These are phyloP conservation scores for Agonopterix alstromeriana DNA, from an alignment of 2,888 invertebrate genomes.

Conservation along the genomic window DNA sequence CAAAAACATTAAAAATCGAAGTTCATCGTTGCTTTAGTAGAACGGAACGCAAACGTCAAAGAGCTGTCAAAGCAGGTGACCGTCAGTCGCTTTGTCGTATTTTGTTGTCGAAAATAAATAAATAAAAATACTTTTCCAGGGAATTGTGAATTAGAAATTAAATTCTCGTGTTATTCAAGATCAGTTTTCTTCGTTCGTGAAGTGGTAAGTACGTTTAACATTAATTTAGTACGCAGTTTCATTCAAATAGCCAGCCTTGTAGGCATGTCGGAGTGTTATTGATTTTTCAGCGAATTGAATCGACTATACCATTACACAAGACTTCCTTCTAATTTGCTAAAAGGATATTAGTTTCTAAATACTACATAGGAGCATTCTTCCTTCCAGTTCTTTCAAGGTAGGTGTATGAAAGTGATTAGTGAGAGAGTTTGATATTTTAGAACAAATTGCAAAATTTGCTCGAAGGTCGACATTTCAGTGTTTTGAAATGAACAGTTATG, in stretches of 20 bases:
- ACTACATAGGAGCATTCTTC: not conserved
- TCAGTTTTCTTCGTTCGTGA: constrained; percentile 16
- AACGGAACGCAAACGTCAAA: not conserved
- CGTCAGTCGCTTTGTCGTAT: constrained; percentile 29
- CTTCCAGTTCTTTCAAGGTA: constrained; percentile 4
- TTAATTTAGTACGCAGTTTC: constrained; percentile 15
- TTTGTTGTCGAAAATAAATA: constrained; percentile 39
- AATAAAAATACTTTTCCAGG: constrained; percentile 31
- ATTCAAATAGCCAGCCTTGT: constrained; percentile 17
- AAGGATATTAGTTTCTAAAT: constrained; percentile 3
- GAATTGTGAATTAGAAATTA: constrained; percentile 18
- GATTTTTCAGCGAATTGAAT: constrained; percentile 30
- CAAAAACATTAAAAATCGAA: too few species aligned
- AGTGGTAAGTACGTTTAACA: constrained; percentile 33
- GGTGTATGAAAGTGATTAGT: constrained; percentile 1
- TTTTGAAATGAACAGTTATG: constrained; percentile 44
- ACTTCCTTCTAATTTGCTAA: constrained; percentile 6
- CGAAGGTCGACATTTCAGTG: constrained; percentile 35
- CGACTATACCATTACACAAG: constrained; percentile 7
- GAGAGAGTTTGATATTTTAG: not conserved
- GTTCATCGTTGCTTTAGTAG: not conserved
- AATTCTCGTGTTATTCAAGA: constrained; percentile 17
- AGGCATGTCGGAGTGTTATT: constrained; percentile 26
- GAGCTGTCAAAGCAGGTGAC: constrained; percentile 28
- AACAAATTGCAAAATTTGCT: constrained; percentile 16